A percentile compares a stretch with the other conserved stretches of the same genome.
Evolutionary conservation across 2,888 invertebrate genomes (phyloP).

Genomic region (Brachyopa scutellaris): DNA sequence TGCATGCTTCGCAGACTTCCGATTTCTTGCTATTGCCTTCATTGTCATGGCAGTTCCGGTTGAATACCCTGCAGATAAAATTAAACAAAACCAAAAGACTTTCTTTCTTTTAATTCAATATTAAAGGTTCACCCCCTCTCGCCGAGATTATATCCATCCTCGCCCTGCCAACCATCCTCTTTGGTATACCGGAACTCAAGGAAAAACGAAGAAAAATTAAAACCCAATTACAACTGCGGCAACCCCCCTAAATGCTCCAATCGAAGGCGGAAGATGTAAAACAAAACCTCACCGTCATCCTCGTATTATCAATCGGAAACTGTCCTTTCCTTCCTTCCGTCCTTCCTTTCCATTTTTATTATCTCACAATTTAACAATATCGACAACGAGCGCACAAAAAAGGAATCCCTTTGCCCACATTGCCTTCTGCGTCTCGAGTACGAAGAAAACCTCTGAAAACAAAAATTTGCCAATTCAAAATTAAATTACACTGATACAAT

Average conservation of each 20-base stretch:
- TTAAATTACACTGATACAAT: constrained; percentile 68
- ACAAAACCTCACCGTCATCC: constrained; percentile 46
- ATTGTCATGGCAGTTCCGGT: too few relatives aligned
- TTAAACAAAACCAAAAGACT: neutral
- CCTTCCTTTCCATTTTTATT: constrained; percentile 50
- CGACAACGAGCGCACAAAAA: constrained; percentile 7
- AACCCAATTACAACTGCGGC: constrained; percentile 53
- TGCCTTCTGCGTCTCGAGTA: neutral
- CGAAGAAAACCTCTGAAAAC: constrained; percentile 39
- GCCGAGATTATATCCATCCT: neutral
- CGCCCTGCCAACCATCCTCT: too few relatives aligned
- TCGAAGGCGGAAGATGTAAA: constrained; percentile 42
- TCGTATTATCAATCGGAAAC: constrained; percentile 64
- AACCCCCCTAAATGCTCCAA: constrained; percentile 10
- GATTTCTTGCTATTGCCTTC: too few relatives aligned
- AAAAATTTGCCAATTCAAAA: constrained; percentile 69
- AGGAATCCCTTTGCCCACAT: constrained; percentile 11
- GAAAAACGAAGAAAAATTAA: constrained; percentile 42
- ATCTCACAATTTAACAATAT: constrained; percentile 56
- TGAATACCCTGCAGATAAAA: neutral
- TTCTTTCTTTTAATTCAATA: neutral
- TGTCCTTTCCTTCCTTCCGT: constrained; percentile 58
- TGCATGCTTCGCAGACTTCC: too few relatives aligned
- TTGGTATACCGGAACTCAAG: constrained; percentile 15
- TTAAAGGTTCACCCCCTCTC: neutral